Conservation (phyloP, 2,888 invertebrate species). For the Pandemis heparana region DNA sequence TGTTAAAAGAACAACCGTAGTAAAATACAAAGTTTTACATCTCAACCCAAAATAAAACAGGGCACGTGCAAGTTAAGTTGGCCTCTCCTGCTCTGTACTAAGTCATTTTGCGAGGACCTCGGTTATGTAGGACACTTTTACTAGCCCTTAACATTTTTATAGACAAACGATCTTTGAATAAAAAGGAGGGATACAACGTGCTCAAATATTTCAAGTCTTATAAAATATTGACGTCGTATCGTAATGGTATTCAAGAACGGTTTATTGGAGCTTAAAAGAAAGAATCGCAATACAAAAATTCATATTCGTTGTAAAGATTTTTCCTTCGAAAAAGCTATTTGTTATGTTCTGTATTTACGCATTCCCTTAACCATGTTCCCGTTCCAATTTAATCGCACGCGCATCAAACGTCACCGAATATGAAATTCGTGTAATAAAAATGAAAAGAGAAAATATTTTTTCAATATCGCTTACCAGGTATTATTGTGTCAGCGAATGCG, state of each 20-base stretch:
- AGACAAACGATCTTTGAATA: constrained; percentile 33
- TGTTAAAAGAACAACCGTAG: constrained; percentile 6
- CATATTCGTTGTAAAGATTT: constrained; percentile 3
- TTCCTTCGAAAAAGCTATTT: background rate
- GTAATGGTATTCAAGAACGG: constrained; percentile 2
- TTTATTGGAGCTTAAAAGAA: constrained; percentile 1
- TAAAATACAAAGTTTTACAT: constrained; percentile 31
- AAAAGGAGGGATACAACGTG: constrained; percentile 17
- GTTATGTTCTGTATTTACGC: background rate
- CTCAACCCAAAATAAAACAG: constrained; percentile 21
- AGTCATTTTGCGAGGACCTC: constrained; percentile 32
- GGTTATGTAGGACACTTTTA: constrained; percentile 29
- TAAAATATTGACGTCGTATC: background rate
- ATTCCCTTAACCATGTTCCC: constrained; percentile 4
- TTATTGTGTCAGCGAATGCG: constrained; percentile 44
- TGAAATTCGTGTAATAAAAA: constrained; percentile 34
- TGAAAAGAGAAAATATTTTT: constrained; percentile 34
- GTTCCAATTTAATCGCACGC: constrained; percentile 34
- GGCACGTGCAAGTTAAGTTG: constrained; percentile 18
- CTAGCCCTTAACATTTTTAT: constrained; percentile 35
- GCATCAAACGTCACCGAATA: constrained; percentile 33
- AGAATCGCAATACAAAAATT: background rate
- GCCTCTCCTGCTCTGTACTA: constrained; percentile 24
- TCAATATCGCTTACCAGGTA: constrained; percentile 40
- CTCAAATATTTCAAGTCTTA: constrained; percentile 8